Evolutionary conservation across 2,888 invertebrate genomes (phyloP), one percentile per base, ranked within the genome.

Genomic region (Drosophila nigricruria): DNA sequence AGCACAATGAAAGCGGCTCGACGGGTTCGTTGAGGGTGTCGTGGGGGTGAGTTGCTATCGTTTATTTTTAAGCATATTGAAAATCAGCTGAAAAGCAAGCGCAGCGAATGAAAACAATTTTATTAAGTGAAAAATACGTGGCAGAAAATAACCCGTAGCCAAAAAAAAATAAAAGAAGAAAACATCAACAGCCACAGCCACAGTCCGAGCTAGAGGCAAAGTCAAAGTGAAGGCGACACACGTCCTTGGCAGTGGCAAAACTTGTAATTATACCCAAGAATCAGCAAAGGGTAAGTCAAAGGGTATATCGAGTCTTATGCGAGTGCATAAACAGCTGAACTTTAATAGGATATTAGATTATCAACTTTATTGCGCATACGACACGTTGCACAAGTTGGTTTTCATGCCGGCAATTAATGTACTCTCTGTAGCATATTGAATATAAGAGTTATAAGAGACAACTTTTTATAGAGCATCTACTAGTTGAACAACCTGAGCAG

Each of bases 191-290:
- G 38, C 68, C 57, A 34, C 38, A 54, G 34, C 42, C 42, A 47
- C 30, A 64, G 45, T 38, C 72, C 47, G 50, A 58, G 53, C 67
- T 40, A 59, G 59, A 63, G 67, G 54, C 67, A 82, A 75, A 74
- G 73, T 56, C 69, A 79, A 86, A 73, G 70, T 49, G 73, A 77
- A 70, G 79, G 71, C 82, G 73, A 66, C 71, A 72, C 77, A 82
- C 83, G 88, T 89, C 91, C 91, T 91, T 91, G 91, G 84, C 91
- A 91, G 79, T 91, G 91, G 88, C 66, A 70, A 76, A 74, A 67
- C 47, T 70, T 73, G 69, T 69, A 65, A 56, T 65, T 62, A 68
- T 62, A 56, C 54, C 42, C 42, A 56, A 25, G 43, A 20, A 20
- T 2, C 38, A 32, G 20, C 16, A 52, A 14, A 25, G 20, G 43